phyloP scores from a whole-genome alignment of 2,888 invertebrate genomes.

The Cephus pulcher region DNA sequence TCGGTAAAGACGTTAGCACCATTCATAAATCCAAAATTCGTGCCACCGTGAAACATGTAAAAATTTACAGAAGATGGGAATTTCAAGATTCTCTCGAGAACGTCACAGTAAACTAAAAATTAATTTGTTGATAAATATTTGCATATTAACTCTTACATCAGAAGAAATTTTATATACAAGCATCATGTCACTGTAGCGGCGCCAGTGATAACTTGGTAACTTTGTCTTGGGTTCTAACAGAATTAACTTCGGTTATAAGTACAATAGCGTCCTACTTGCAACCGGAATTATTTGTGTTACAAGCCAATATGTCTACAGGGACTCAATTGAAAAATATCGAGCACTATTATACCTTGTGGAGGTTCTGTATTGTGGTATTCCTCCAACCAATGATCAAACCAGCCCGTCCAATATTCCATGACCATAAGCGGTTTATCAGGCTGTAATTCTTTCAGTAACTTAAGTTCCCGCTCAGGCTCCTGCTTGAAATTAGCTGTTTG shows the following conservation, averaged over 20 bases:
- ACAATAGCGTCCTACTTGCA: too few relatives aligned
- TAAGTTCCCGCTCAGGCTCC: constrained; percentile 64
- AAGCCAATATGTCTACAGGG: too few relatives aligned
- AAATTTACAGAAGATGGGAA: constrained; percentile 76
- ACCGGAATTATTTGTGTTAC: too few relatives aligned
- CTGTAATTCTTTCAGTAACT: constrained; percentile 64
- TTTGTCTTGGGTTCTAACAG: too few relatives aligned
- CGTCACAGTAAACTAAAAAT: constrained; percentile 38
- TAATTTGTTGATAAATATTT: neutral
- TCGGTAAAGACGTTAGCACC: constrained; percentile 48
- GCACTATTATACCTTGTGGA: constrained; percentile 22
- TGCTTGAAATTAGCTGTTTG: constrained; percentile 71
- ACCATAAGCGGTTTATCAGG: constrained; percentile 70
- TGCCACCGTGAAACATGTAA: constrained; percentile 90
- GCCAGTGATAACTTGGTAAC: neutral
- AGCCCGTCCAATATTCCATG: constrained; percentile 73
- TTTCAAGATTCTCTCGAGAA: constrained; percentile 42
- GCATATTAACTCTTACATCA: neutral
- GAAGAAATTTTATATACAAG: neutral
- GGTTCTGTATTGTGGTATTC: constrained; percentile 48
- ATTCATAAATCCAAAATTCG: constrained; percentile 78
- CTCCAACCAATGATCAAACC: constrained; percentile 73
- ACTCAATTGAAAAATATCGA: neutral
- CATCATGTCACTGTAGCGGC: neutral
- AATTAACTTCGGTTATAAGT: too few relatives aligned